Conservation (phyloP, 2,888 invertebrate species). For the Anarsia innoxiella region DNA sequence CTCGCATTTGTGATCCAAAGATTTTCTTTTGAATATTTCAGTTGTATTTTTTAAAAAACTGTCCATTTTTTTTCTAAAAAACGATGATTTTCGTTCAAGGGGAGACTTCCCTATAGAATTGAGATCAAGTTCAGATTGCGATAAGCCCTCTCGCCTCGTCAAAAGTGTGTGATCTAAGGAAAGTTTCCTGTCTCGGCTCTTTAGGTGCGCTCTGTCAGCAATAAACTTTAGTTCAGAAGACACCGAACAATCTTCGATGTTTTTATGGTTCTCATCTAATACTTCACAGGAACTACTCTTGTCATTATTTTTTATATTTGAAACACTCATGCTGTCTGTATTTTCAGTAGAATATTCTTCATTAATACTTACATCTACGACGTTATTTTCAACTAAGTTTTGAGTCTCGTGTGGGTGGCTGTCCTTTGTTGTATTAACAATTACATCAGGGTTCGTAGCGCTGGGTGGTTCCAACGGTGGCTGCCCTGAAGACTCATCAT, state of each 20-base stretch:
- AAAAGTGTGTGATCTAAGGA: conserved; percentile 59
- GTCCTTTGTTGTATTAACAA: no score
- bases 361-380: no score
- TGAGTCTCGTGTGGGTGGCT: no score
- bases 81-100: conserved; percentile 61
- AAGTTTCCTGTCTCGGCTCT: conserved; percentile 39
- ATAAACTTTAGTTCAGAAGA: neutral
- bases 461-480: conserved; percentile 25
- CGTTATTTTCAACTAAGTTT: no score
- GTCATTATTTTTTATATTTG: no score
- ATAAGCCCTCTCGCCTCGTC: conserved; percentile 44
- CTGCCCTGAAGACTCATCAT: conserved; percentile 21
- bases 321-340: no score
- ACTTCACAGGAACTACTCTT: no score
- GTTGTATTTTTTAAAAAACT: conserved; percentile 63
- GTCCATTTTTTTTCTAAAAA: conserved; percentile 64
- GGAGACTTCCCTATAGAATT: conserved; percentile 60
- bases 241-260: no score
- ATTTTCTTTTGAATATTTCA: conserved; percentile 56
- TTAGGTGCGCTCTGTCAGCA: neutral
- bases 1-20: conserved; percentile 31
- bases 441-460: conserved; percentile 42
- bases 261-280: no score
- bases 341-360: no score
- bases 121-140: conserved; percentile 61